Percentiles rank a stretch among this genome's conserved stretches.
These are phyloP conservation scores for Antheraea pernyi DNA, from an alignment of 1,140 invertebrate genomes.

Conservation along the genomic window DNA sequence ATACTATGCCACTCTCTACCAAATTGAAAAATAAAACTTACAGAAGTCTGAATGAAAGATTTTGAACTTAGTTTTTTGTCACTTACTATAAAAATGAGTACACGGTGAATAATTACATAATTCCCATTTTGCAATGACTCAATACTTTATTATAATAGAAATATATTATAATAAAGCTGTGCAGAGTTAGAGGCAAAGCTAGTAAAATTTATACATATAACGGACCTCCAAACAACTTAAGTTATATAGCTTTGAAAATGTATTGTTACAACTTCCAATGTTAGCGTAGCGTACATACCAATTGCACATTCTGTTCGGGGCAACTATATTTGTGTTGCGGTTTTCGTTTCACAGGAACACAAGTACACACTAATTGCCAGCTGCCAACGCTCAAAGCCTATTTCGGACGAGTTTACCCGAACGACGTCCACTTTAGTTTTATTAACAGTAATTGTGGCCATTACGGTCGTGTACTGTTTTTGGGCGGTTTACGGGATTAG, in stretches of 20 bases:
- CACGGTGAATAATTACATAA: too few species aligned
- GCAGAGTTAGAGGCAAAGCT: too few species aligned
- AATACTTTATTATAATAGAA: too few species aligned
- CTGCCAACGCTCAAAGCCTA: background rate
- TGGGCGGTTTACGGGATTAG: background rate
- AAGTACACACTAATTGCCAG: slow-evolving; percentile 9
- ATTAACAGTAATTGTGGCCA: slow-evolving; percentile 6
- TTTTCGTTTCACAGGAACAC: slow-evolving; percentile 9
- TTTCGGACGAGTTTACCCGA: background rate
- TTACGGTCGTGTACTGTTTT: slow-evolving; percentile 13
- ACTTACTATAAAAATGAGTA: too few species aligned
- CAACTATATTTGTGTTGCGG: slow-evolving; percentile 12
- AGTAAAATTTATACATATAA: too few species aligned
- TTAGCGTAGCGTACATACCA: slow-evolving; percentile 9
- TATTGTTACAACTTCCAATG: slow-evolving; percentile 7
- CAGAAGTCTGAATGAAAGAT: too few species aligned
- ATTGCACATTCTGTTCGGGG: slow-evolving; percentile 8
- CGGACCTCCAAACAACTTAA: too few species aligned
- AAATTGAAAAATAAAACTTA: too few species aligned
- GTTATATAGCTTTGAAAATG: background rate
- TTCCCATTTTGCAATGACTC: too few species aligned
- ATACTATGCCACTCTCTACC: too few species aligned
- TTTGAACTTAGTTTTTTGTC: too few species aligned
- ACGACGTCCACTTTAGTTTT: slow-evolving; percentile 7
- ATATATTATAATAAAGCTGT: too few species aligned